A percentile compares a stretch with the other conserved stretches of the same genome.
These are phyloP conservation scores for Linnaemya vulpina DNA, from an alignment of 2,888 invertebrate species.

Conservation along the genomic window DNA sequence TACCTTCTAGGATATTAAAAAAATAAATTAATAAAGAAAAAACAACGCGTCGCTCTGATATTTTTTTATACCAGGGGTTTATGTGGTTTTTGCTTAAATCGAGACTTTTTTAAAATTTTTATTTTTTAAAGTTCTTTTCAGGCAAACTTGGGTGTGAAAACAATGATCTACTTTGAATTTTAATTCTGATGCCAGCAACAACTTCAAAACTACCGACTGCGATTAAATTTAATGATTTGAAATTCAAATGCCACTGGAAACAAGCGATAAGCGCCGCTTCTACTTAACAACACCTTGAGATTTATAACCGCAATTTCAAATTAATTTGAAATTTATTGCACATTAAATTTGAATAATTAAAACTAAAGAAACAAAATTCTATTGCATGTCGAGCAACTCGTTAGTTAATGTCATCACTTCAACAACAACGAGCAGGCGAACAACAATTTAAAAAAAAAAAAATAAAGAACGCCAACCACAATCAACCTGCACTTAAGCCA, in stretches of 20 bases:
- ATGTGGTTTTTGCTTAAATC: too few species aligned
- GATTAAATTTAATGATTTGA: neutral
- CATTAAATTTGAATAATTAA: slow-evolving; percentile 29
- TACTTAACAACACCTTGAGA: slow-evolving; percentile 1
- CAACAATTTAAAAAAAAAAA: neutral
- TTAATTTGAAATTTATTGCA: slow-evolving; percentile 46
- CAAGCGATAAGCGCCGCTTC: too few species aligned
- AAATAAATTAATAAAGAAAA: too few species aligned
- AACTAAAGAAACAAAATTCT: slow-evolving; percentile 25
- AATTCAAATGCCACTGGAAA: neutral
- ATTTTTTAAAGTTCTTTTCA: too few species aligned
- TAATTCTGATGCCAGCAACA: too few species aligned
- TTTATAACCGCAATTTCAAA: slow-evolving; percentile 32
- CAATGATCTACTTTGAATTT: too few species aligned
- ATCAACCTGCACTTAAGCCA: slow-evolving; percentile 12
- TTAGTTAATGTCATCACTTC: slow-evolving; percentile 65
- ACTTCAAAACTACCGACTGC: too few species aligned
- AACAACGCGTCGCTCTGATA: too few species aligned
- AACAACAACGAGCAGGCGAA: slow-evolving; percentile 39
- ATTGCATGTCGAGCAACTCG: slow-evolving; percentile 61
- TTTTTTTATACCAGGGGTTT: too few species aligned
- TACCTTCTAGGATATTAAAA: too few species aligned
- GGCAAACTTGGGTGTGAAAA: too few species aligned
- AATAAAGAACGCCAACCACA: slow-evolving; percentile 2
- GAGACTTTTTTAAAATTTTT: too few species aligned